phyloP scores from a whole-genome alignment of 2,797 vertebrate species.

The Tauraco hartlaubi region DNA sequence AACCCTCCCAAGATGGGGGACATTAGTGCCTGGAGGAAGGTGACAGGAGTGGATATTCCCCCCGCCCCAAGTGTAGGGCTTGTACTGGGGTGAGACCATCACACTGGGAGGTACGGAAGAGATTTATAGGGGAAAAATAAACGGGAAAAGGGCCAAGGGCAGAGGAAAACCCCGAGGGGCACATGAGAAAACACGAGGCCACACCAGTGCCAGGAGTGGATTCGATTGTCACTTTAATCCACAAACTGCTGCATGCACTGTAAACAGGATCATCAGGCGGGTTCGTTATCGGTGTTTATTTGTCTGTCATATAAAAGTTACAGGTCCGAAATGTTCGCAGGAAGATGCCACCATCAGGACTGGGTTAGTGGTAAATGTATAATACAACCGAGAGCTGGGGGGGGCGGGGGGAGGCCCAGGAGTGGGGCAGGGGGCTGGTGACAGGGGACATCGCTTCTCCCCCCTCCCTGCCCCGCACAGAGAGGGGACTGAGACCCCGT shows the following conservation, averaged over 20 bases:
- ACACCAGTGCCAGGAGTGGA: not conserved
- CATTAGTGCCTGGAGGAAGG: rapidly evolving
- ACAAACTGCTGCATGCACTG: conserved; percentile 62
- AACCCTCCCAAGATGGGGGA: rapidly evolving
- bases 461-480: rapidly evolving
- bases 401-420: not conserved
- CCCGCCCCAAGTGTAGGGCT: not conserved
- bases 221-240: conserved; percentile 69
- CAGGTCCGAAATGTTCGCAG: conserved; percentile 71
- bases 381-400: not conserved
- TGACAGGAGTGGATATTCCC: not conserved
- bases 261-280: conserved; percentile 26
- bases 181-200: not conserved
- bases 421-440: not conserved
- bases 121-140: not conserved
- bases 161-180: not conserved
- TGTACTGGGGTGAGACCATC: rapidly evolving
- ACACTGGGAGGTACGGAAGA: too few relatives aligned
- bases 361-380: conserved; percentile 2
- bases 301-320: conserved; percentile 78
- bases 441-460: not conserved
- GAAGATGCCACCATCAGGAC: conserved; percentile 38
- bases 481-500: not conserved
- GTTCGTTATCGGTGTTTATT: conserved; percentile 69
- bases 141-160: not conserved